Conservation (phyloP, 37 sponge, comb jelly and placozoan species). For the Diacarnus erythraeanus region DNA sequence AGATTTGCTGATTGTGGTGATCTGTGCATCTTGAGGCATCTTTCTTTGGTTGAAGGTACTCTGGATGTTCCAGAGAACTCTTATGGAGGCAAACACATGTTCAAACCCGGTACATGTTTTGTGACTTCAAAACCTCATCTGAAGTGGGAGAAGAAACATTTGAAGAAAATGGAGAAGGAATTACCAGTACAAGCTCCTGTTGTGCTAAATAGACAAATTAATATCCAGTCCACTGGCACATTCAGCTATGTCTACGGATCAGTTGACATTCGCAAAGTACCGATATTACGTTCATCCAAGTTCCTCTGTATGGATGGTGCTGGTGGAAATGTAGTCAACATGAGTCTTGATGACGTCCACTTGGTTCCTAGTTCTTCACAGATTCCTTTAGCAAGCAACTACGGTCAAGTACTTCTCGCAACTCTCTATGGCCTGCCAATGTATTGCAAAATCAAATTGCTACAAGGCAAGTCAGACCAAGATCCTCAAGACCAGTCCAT, state of each 20-base stretch:
- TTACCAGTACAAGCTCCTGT: conserved; percentile 24
- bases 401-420: conserved; percentile 55
- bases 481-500: too few relatives aligned
- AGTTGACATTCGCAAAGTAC: conserved; percentile 63
- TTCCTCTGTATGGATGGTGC: conserved; percentile 52
- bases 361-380: conserved; percentile 29
- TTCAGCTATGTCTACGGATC: conserved; percentile 55
- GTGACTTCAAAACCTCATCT: conserved; percentile 28
- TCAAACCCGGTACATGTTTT: conserved; percentile 27
- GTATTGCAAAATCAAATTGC: conserved; percentile 28
- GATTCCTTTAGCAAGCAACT: conserved; percentile 74
- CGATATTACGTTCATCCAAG: conserved; percentile 60
- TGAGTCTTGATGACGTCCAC: too few relatives aligned
- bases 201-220: conserved; percentile 10
- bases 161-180: conserved; percentile 52
- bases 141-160: conserved; percentile 49
- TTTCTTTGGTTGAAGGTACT: conserved; percentile 12
- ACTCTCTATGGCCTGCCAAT: conserved; percentile 55
- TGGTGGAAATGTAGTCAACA: too few relatives aligned
- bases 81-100: conserved; percentile 49
- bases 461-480: too few relatives aligned
- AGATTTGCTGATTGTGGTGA: conserved; percentile 18
- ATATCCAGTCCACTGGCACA: conserved; percentile 14
- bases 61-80: conserved; percentile 23
- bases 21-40: conserved; percentile 47